Conservation (phyloP, 2,888 invertebrate genomes). For the Drosophila melanosoma region DNA sequence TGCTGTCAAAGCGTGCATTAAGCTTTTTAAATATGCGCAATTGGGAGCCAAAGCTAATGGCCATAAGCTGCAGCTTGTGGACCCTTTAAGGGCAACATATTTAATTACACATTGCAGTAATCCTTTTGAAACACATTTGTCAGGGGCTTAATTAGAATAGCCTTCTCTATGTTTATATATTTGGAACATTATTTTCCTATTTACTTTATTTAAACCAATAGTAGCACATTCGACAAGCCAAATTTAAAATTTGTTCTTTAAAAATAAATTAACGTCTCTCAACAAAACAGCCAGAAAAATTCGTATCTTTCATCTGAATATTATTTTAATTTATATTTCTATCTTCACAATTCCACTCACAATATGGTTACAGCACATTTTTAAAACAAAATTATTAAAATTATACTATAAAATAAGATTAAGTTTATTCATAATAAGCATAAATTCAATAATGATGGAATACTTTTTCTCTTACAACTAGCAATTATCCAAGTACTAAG, state of each 20-base stretch:
- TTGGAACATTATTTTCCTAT: background rate
- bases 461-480: background rate
- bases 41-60: slow-evolving; percentile 17
- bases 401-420: background rate
- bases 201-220: background rate
- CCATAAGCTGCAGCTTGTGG: slow-evolving; percentile 17
- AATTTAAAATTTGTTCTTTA: background rate
- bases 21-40: slow-evolving; percentile 27
- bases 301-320: background rate
- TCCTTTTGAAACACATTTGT: background rate
- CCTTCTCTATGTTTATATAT: background rate
- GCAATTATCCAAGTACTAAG: background rate
- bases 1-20: slow-evolving; percentile 40
- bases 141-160: background rate
- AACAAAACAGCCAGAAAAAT: background rate
- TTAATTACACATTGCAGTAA: background rate
- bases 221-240: background rate
- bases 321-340: background rate
- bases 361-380: background rate
- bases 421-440: background rate
- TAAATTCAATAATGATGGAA: background rate
- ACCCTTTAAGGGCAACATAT: slow-evolving; percentile 1
- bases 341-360: background rate
- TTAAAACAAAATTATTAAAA: too few relatives aligned
- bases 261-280: too few relatives aligned